phyloP scores from a whole-genome alignment of 2,888 invertebrate species.

The Pseudolycoriella hygida region DNA sequence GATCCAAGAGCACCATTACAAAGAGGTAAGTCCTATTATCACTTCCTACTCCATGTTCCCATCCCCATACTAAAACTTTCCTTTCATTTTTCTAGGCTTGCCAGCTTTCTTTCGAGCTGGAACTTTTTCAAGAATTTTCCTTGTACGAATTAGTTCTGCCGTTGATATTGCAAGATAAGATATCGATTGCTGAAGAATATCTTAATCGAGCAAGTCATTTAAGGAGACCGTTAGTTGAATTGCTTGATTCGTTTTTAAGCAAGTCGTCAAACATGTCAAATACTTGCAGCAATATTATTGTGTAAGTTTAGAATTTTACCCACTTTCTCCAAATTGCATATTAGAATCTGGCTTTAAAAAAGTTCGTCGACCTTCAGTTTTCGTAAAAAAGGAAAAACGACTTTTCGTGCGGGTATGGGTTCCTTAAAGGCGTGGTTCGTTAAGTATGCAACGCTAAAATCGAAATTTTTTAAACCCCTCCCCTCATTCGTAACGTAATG shows the following conservation, averaged over 20 bases:
- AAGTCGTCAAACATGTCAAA: slow-evolving; percentile 37
- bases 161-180: slow-evolving; percentile 63
- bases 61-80: too few species aligned
- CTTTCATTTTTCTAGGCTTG: slow-evolving; percentile 35
- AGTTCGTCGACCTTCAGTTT: too few species aligned
- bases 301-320: slow-evolving; percentile 23
- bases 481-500: too few species aligned
- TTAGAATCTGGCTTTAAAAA: slow-evolving; percentile 6
- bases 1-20: slow-evolving; percentile 39
- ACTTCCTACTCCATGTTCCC: too few species aligned
- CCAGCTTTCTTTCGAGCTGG: slow-evolving; percentile 46
- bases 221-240: slow-evolving; percentile 45
- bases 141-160: slow-evolving; percentile 60
- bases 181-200: slow-evolving; percentile 58
- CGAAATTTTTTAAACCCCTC: too few species aligned
- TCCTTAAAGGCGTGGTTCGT: too few species aligned
- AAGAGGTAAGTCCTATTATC: too few species aligned
- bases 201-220: slow-evolving; percentile 44
- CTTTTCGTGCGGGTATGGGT: too few species aligned
- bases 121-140: slow-evolving; percentile 45
- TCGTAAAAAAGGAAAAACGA: too few species aligned
- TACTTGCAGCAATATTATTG: slow-evolving; percentile 36
- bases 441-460: too few species aligned
- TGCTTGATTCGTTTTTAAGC: slow-evolving; percentile 52
- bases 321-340: not conserved